phyloP scores from a whole-genome alignment of 2,888 invertebrate species.

The Sinotaia quadrata region DNA sequence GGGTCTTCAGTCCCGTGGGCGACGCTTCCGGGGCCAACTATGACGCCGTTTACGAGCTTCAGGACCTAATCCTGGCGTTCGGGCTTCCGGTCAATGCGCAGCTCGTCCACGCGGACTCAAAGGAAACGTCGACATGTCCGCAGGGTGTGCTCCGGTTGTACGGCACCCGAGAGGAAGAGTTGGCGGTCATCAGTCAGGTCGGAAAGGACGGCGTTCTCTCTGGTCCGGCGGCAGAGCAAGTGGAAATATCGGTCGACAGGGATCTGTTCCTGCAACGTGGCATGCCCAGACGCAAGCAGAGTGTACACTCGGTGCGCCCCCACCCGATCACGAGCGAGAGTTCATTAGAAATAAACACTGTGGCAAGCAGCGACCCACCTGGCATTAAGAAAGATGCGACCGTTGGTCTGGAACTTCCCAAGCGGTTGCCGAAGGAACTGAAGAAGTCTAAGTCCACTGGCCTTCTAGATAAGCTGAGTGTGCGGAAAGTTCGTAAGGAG shows the following conservation, averaged over 20 bases:
- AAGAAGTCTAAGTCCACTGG: conserved; percentile 55
- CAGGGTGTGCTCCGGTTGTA: conserved; percentile 55
- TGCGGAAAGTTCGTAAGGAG: conserved; percentile 57
- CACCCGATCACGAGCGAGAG: conserved; percentile 13
- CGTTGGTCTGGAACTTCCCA: conserved; percentile 49
- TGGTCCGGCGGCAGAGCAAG: conserved; percentile 28
- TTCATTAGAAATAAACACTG: background rate
- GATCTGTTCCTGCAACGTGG: conserved; percentile 37
- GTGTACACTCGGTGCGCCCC: conserved; percentile 5
- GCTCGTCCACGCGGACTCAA: conserved; percentile 51
- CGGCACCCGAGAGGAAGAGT: conserved; percentile 53
- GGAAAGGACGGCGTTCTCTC: conserved; percentile 31
- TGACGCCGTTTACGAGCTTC: conserved; percentile 64
- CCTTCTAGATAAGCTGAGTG: conserved; percentile 61
- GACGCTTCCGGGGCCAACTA: conserved; percentile 54
- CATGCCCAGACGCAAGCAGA: conserved; percentile 14
- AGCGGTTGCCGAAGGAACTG: conserved; percentile 51
- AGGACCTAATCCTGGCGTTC: conserved; percentile 62
- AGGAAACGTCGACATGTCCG: conserved; percentile 39
- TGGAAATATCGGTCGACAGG: conserved; percentile 42
- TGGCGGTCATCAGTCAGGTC: conserved; percentile 41
- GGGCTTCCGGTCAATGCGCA: conserved; percentile 61
- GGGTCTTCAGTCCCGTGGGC: conserved; percentile 65
- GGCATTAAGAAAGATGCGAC: background rate
- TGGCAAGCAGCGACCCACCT: background rate